These are phyloP conservation scores for Drosophila neotestacea DNA, from an alignment of 2,888 invertebrate genomes.

Conservation along the genomic window DNA sequence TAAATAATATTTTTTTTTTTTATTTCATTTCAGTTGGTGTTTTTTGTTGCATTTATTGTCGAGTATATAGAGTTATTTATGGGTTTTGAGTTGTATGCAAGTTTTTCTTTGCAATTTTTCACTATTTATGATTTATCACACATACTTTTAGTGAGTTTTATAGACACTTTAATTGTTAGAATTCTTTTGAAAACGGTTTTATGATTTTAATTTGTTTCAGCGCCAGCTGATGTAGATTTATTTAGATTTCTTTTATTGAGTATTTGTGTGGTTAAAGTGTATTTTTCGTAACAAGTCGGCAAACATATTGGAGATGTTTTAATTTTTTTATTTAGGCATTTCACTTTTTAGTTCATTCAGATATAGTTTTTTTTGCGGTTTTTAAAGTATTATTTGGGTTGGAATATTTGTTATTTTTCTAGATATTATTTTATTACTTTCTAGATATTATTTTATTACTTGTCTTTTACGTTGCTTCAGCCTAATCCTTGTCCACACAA, in stretches of 20 bases:
- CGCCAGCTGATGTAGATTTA: constrained; percentile 27
- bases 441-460: background rate
- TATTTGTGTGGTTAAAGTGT: constrained; percentile 2
- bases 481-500: constrained; percentile 29
- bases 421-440: constrained; percentile 1
- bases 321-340: constrained; percentile 2
- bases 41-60: constrained; percentile 8
- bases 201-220: constrained; percentile 15
- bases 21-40: background rate
- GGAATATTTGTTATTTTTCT: constrained; percentile 1
- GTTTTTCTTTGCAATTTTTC: constrained; percentile 8
- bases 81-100: background rate
- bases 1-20: constrained; percentile 14
- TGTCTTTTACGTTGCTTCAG: constrained; percentile 15
- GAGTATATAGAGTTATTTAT: constrained; percentile 17
- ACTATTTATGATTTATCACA: constrained; percentile 47
- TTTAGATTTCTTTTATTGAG: constrained; percentile 17
- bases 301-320: constrained; percentile 25
- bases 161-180: constrained; percentile 4
- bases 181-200: constrained; percentile 11
- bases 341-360: constrained; percentile 2
- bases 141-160: constrained; percentile 18
- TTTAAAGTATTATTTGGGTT: background rate
- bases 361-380: background rate
- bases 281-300: constrained; percentile 38